Percentiles rank a stretch among this genome's conserved stretches.
Evolutionary conservation across 2,113 vertebrate genomes (phyloP).

Genomic region (Electrona antarctica): DNA sequence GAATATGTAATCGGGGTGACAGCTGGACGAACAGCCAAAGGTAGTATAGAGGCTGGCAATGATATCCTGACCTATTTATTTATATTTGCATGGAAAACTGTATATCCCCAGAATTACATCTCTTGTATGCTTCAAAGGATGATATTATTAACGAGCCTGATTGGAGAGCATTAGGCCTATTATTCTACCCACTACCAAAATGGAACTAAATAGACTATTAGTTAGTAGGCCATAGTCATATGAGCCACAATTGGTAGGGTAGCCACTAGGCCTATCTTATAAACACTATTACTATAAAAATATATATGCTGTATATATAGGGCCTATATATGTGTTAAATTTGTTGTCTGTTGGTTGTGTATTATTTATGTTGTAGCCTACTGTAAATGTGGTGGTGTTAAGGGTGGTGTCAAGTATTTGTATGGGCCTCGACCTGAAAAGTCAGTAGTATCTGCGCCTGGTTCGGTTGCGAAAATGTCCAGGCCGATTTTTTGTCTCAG

Average conservation of each 20-base stretch:
- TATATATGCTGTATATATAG: too few relatives aligned
- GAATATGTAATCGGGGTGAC: slow-evolving; percentile 15
- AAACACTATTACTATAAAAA: too few relatives aligned
- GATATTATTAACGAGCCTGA: slow-evolving; percentile 42
- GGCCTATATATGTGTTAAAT: neutral
- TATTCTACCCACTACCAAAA: slow-evolving; percentile 23
- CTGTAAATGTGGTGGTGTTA: too few relatives aligned
- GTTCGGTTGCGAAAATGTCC: too few relatives aligned
- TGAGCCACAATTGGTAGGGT: too few relatives aligned
- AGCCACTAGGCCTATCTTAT: neutral
- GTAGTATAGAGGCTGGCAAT: neutral
- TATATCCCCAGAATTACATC: neutral
- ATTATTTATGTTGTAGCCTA: too few relatives aligned
- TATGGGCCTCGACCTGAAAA: too few relatives aligned
- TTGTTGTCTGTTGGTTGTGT: too few relatives aligned
- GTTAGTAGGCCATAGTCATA: too few relatives aligned
- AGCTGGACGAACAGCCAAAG: neutral
- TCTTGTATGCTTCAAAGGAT: slow-evolving; percentile 22
- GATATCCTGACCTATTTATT: slow-evolving; percentile 1
- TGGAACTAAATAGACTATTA: neutral
- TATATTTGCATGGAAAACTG: neutral
- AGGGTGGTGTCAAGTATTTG: too few relatives aligned
- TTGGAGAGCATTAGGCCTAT: slow-evolving; percentile 17
- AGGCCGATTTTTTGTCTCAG: too few relatives aligned
- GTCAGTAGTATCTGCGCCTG: too few relatives aligned